phyloP scores from a whole-genome alignment of 30 jellyfish, hydroid and myxozoan species.

The Mastigias papua region DNA sequence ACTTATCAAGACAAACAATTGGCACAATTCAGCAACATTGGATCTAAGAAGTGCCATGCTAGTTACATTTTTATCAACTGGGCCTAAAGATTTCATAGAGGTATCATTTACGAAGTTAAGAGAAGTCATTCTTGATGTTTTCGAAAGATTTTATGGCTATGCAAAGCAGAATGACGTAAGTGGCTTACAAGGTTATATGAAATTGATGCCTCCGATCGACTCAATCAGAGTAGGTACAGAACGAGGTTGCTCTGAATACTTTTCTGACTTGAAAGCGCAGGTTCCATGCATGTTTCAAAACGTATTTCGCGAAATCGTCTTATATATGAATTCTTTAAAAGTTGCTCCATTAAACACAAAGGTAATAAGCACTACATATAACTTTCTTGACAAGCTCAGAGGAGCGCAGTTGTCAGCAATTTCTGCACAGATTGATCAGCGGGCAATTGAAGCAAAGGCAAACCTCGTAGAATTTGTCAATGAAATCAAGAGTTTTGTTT shows the following conservation, averaged over 20 bases:
- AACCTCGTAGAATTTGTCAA: constrained; percentile 28
- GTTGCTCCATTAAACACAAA: constrained; percentile 40
- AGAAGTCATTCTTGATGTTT: background rate
- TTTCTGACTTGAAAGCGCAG: constrained; percentile 8
- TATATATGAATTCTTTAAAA: constrained; percentile 6
- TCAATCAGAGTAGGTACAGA: background rate
- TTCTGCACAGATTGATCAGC: constrained; percentile 30
- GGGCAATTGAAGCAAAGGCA: constrained; percentile 11
- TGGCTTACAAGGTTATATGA: constrained; percentile 4
- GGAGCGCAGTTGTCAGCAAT: constrained; percentile 39
- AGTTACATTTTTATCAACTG: background rate
- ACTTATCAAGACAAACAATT: background rate
- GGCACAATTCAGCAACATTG: background rate
- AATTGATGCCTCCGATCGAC: constrained; percentile 21
- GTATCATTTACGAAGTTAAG: background rate
- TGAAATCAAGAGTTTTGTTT: constrained; percentile 54
- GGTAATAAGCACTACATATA: constrained; percentile 4
- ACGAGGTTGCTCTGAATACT: constrained; percentile 23
- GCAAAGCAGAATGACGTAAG: constrained; percentile 28
- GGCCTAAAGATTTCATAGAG: background rate
- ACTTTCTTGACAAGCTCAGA: constrained; percentile 9
- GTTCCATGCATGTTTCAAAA: constrained; percentile 30
- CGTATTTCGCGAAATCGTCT: constrained; percentile 8
- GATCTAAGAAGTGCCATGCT: background rate
- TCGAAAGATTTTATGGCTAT: constrained; percentile 22